These are phyloP conservation scores for Galemys pyrenaicus DNA, from an alignment of 2,113 vertebrate species.

Conservation along the genomic window DNA sequence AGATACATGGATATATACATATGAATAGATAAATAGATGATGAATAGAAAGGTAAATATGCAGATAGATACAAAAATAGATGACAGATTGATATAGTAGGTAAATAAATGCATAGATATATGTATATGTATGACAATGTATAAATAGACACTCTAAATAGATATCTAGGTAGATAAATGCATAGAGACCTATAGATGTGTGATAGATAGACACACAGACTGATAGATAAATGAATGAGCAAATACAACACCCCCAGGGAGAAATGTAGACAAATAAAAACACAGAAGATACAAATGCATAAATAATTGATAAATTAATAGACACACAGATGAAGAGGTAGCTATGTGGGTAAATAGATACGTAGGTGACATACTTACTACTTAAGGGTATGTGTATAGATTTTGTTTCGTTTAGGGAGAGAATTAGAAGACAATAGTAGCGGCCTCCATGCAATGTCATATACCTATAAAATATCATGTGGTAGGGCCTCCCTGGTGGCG, in stretches of 20 bases:
- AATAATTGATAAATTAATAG: background rate
- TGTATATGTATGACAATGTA: background rate
- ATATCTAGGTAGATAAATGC: background rate
- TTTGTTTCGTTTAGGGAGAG: background rate
- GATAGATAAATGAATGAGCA: background rate
- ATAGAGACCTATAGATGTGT: background rate
- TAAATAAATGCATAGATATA: background rate
- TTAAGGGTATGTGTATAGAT: background rate
- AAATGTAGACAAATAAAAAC: too few species aligned
- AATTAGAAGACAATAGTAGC: background rate
- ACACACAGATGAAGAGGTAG: background rate
- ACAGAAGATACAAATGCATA: background rate
- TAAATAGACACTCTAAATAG: background rate
- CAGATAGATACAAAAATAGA: background rate
- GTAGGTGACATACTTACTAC: background rate
- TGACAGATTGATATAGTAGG: background rate
- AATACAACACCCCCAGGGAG: too few species aligned
- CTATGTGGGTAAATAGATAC: background rate
- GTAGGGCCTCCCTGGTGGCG: too few species aligned
- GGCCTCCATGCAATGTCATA: background rate
- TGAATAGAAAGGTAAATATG: background rate
- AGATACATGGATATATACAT: background rate
- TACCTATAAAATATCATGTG: background rate
- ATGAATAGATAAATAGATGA: background rate
- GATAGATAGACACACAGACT: background rate